Evolutionary conservation across 2,888 invertebrate species (phyloP), one percentile per base, ranked within the genome.

Genomic region (Sphaerophoria taeniata): DNA sequence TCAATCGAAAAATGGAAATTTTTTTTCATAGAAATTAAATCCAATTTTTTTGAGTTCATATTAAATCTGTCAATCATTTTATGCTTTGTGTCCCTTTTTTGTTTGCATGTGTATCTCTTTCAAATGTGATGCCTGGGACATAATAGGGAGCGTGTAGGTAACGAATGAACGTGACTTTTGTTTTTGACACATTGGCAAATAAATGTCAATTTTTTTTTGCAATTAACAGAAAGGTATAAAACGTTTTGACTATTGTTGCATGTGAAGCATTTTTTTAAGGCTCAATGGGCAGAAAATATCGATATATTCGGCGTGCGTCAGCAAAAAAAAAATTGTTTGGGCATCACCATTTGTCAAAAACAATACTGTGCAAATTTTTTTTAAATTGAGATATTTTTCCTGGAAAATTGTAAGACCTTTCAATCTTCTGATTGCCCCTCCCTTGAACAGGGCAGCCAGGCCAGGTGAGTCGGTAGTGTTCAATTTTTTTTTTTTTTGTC

Each of bases 181-280:
- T 51, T 69, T 58, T 58, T 78, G 60, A 67, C 65, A 74, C 58
- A 60, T 53, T 74, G 39, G 24, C 71, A 84, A 67, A 79, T 83
- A 83, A 67, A 71, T 79, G 74, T 83, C 83, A 71, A 84, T n/a
- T n/a, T 79, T 74, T 75, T 49, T 55, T 71, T 31, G 60, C 78
- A 84, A 79, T 84, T 75, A 84, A 79, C 51, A 70, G n/a, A 33
- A 43, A 33, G 36, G 34, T 36, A 11, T 43, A 16, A 24, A 31
- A 53, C 11, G 61, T 53, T n/a, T 12, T 60, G 14, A n/a, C 5
- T 24, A 36, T 49, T 24, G 11, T 24, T 71, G 34, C 16, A 14
- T 47, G 12, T 45, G 16, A n/a, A n/a, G 6, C 33, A 12, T 60
- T 58, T 49, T 31, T 31, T 14, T 47, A 31, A 6, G 16, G n/a